These are phyloP conservation scores for Spinus olivaceus DNA, from an alignment of 2,797 vertebrate species.

Conservation along the genomic window DNA sequence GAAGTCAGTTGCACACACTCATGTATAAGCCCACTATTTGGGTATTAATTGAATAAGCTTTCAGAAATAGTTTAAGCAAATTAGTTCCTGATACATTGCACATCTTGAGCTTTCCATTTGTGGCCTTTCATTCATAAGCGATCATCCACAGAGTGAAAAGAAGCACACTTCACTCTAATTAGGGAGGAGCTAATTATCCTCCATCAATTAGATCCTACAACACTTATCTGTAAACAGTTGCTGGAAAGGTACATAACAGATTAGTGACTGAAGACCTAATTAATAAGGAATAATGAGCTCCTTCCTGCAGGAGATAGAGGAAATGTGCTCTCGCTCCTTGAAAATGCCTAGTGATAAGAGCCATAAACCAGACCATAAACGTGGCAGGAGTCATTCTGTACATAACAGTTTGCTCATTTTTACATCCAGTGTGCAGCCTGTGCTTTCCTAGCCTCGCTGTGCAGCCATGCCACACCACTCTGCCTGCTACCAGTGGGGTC, in stretches of 20 bases:
- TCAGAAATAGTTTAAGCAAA: conserved; percentile 72
- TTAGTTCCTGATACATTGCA: conserved; percentile 54
- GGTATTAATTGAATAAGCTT: conserved; percentile 70
- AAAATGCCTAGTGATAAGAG: neutral
- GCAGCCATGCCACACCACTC: neutral
- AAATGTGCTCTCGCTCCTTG: conserved; percentile 22
- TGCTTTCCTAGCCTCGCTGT: rapidly evolving
- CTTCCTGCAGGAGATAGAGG: conserved; percentile 31
- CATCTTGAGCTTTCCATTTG: conserved; percentile 57
- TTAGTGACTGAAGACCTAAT: conserved; percentile 72
- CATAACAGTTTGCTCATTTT: neutral
- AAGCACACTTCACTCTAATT: conserved; percentile 69
- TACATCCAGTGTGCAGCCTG: rapidly evolving
- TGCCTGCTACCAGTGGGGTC: rapidly evolving
- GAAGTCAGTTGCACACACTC: neutral
- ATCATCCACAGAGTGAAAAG: conserved; percentile 62
- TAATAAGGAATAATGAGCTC: conserved; percentile 73
- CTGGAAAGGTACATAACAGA: conserved; percentile 68
- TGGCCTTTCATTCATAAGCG: conserved; percentile 63
- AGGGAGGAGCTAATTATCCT: conserved; percentile 70
- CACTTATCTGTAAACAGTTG: conserved; percentile 73
- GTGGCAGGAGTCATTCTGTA: neutral
- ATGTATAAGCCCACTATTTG: conserved; percentile 17
- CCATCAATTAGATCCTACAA: conserved; percentile 70
- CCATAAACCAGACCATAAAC: neutral